Conservation (phyloP, 2,888 invertebrate species). For the Spodoptera littoralis region DNA sequence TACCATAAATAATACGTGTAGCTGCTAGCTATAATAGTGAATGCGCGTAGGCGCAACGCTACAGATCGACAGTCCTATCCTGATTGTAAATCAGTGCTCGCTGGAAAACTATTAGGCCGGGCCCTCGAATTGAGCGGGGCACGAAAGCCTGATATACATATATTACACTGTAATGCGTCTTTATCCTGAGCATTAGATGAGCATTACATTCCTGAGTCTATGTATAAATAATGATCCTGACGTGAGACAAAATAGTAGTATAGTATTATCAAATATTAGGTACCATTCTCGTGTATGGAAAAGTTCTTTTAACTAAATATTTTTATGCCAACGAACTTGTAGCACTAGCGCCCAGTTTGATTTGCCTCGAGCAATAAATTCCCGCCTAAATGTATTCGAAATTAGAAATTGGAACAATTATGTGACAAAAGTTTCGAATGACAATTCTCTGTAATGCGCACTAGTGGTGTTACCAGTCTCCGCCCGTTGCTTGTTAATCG, state of each 20-base stretch:
- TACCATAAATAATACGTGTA: slow-evolving; percentile 89
- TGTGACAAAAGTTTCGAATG: slow-evolving; percentile 39
- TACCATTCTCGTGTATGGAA: background rate
- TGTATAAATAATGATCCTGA: slow-evolving; percentile 18
- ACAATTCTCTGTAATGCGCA: slow-evolving; percentile 42
- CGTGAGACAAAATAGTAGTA: slow-evolving; percentile 2
- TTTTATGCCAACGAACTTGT: too few relatives aligned
- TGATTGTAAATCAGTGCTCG: slow-evolving; percentile 87
- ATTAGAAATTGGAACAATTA: slow-evolving; percentile 53
- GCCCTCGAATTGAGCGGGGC: slow-evolving; percentile 59
- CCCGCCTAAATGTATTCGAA: slow-evolving; percentile 32
- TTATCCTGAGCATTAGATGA: slow-evolving; percentile 41
- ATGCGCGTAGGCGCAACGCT: slow-evolving; percentile 81
- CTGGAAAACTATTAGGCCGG: slow-evolving; percentile 70
- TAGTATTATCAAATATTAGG: background rate
- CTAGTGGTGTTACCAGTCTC: slow-evolving; percentile 56
- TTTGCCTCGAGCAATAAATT: slow-evolving; percentile 20
- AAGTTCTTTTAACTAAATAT: background rate
- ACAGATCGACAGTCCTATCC: slow-evolving; percentile 84
- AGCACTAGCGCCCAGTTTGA: background rate
- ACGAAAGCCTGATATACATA: slow-evolving; percentile 50
- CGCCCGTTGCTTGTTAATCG: slow-evolving; percentile 71
- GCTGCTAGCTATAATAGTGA: slow-evolving; percentile 83
- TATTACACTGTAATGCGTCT: slow-evolving; percentile 49
- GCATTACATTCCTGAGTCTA: slow-evolving; percentile 40